phyloP scores from a whole-genome alignment of 2,888 invertebrate species.

The Serrognathus titanus region DNA sequence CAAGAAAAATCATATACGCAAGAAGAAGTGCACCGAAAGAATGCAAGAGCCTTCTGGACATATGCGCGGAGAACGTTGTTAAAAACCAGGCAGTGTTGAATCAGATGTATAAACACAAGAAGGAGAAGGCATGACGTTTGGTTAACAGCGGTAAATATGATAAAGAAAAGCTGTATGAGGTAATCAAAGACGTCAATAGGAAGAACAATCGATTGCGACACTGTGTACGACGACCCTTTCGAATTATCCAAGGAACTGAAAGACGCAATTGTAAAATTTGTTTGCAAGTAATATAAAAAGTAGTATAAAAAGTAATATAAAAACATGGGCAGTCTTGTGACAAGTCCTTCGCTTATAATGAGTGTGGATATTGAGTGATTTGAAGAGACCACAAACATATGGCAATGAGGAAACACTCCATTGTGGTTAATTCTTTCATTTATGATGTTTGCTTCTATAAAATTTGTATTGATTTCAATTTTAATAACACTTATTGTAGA shows the following conservation, averaged over 20 bases:
- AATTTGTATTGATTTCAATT: too few species aligned
- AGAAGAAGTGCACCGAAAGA: constrained; percentile 11
- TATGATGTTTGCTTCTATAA: too few species aligned
- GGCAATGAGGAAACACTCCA: too few species aligned
- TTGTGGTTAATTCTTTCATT: too few species aligned
- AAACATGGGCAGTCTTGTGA: too few species aligned
- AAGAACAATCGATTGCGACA: constrained; percentile 41
- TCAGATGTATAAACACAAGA: constrained; percentile 34
- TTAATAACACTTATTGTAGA: too few species aligned
- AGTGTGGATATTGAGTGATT: too few species aligned
- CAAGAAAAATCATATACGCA: constrained; percentile 4
- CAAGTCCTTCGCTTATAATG: too few species aligned
- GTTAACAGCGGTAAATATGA: constrained; percentile 34
- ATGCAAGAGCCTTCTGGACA: constrained; percentile 39
- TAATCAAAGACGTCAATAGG: constrained; percentile 41
- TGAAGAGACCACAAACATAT: too few species aligned
- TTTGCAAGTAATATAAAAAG: constrained; percentile 16
- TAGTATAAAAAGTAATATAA: too few species aligned
- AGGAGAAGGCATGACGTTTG: constrained; percentile 38
- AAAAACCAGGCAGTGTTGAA: constrained; percentile 35
- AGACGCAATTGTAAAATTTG: constrained; percentile 20
- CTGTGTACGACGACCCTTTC: constrained; percentile 35
- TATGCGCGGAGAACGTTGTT: constrained; percentile 38
- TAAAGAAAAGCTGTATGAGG: constrained; percentile 31
- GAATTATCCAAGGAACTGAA: too few species aligned